These are phyloP conservation scores for Antennarius maculatus DNA, from an alignment of 2,797 vertebrate genomes.

Conservation along the genomic window DNA sequence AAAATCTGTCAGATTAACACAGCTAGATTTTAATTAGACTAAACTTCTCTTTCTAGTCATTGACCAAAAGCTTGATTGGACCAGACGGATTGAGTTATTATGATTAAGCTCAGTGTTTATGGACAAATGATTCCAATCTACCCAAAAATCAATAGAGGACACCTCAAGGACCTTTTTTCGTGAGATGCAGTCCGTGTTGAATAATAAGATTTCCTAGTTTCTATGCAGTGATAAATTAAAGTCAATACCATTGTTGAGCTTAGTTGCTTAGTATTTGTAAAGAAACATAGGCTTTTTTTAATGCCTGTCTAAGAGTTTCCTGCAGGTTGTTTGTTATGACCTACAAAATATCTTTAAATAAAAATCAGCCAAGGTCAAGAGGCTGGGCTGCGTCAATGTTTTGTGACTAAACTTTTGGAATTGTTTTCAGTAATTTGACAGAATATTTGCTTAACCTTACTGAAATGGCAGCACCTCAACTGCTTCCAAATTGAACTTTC, in stretches of 20 bases:
- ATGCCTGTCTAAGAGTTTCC: conserved; percentile 36
- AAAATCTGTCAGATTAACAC: conserved; percentile 51
- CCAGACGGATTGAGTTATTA: conserved; percentile 67
- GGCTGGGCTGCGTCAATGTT: no score
- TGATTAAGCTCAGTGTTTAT: conserved; percentile 69
- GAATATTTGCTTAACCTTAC: no score
- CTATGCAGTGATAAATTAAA: conserved; percentile 64
- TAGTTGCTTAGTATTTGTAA: conserved; percentile 59
- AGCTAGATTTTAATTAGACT: conserved; percentile 68
- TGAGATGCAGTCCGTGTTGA: conserved; percentile 51
- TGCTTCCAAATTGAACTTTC: background rate
- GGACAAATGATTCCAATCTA: conserved; percentile 64
- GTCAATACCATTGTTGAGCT: conserved; percentile 55
- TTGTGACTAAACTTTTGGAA: no score
- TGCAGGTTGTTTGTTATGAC: no score
- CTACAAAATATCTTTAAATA: no score
- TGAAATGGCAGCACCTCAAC: no score
- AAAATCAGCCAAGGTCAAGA: no score
- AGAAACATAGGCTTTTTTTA: conserved; percentile 53
- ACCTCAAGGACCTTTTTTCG: conserved; percentile 70
- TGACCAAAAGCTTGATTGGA: conserved; percentile 51
- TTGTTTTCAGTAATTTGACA: no score
- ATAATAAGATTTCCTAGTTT: conserved; percentile 55
- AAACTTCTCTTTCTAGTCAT: conserved; percentile 39
- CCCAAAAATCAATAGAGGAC: conserved; percentile 73